Evolutionary conservation across 2,888 invertebrate genomes (phyloP).

Genomic region (Leucoma salicis): DNA sequence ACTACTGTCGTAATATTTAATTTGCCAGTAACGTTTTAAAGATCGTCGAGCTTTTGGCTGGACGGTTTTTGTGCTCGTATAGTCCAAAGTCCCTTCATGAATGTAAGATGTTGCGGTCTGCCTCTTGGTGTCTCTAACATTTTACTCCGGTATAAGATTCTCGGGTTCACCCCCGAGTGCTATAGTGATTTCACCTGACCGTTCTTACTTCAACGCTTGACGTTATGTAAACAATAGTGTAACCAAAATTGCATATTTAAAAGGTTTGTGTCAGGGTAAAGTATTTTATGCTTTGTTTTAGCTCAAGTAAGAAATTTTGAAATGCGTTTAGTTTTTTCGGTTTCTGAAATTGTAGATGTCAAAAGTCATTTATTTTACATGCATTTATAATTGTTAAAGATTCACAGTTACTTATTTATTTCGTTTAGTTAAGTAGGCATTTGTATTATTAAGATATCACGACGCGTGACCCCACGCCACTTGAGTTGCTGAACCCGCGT

Average conservation of each 20-base stretch:
- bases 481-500: too few species aligned
- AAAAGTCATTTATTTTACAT: too few species aligned
- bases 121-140: slow-evolving; percentile 42
- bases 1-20: too few species aligned
- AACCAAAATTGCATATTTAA: slow-evolving; percentile 27
- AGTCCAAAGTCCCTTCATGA: slow-evolving; percentile 43
- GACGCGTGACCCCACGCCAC: too few species aligned
- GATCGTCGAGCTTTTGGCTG: slow-evolving; percentile 5
- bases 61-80: slow-evolving; percentile 8
- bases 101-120: slow-evolving; percentile 55
- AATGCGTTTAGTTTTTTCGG: too few species aligned
- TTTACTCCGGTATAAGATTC: slow-evolving; percentile 52
- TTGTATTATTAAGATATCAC: too few species aligned
- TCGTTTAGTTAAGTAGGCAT: too few species aligned
- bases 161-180: slow-evolving; percentile 38
- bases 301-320: too few species aligned
- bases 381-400: too few species aligned
- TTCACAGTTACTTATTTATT: too few species aligned
- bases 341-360: too few species aligned
- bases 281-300: slow-evolving; percentile 7
- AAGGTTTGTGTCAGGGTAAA: slow-evolving; percentile 7
- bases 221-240: slow-evolving; percentile 32
- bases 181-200: slow-evolving; percentile 40
- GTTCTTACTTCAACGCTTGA: slow-evolving; percentile 33
- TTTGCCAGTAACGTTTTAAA: neutral